These are phyloP conservation scores for Lepidurus apus DNA, from an alignment of 1,140 invertebrate species.

Conservation along the genomic window DNA sequence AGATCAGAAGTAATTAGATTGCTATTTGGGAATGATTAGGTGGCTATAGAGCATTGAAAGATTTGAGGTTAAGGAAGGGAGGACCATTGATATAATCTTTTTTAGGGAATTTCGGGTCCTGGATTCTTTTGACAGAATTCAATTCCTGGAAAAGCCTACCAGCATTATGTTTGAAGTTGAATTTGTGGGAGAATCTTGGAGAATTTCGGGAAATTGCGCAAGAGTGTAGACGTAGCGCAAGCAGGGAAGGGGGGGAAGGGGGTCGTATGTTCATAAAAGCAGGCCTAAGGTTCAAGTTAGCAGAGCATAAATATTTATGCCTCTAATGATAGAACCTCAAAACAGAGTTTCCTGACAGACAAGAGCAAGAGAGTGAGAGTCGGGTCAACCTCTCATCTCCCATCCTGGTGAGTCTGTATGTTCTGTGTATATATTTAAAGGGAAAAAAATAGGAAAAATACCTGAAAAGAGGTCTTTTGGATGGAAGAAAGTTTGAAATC, in stretches of 20 bases:
- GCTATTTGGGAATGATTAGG: no score
- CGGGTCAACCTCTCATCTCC: constrained; percentile 3
- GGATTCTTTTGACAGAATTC: no score
- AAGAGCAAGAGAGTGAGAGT: constrained; percentile 17
- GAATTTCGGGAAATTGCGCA: neutral
- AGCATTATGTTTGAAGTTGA: no score
- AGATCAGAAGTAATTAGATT: no score
- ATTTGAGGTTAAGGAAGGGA: no score
- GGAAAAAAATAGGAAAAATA: neutral
- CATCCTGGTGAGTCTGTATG: neutral
- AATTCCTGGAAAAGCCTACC: no score
- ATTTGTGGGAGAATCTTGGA: neutral
- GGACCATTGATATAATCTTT: no score
- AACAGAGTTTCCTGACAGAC: constrained; percentile 21
- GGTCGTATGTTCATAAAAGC: constrained; percentile 5
- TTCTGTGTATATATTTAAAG: neutral
- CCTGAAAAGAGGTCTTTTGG: neutral
- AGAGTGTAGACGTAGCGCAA: neutral
- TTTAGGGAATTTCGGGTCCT: no score
- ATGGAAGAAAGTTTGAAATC: neutral
- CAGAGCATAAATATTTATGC: constrained; percentile 19
- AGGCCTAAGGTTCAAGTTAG: neutral
- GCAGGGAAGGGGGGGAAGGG: no score
- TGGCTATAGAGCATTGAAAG: no score
- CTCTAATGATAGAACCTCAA: constrained; percentile 22